These are phyloP conservation scores for Lontra canadensis DNA, from an alignment of 2,113 vertebrate species.

Conservation along the genomic window DNA sequence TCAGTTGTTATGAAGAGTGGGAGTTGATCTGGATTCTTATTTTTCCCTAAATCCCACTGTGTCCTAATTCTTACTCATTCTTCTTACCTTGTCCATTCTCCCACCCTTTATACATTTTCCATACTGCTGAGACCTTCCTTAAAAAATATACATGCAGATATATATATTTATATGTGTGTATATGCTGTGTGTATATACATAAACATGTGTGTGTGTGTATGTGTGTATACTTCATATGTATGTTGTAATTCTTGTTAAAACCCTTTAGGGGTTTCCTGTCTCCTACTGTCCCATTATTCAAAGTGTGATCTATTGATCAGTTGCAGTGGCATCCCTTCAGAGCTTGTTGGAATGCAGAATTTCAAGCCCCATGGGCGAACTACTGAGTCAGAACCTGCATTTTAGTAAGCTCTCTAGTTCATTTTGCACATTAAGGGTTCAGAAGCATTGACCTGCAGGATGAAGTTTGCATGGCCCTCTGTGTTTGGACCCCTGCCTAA, in stretches of 20 bases:
- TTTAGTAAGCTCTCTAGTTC: not conserved
- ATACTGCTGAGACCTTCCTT: not conserved
- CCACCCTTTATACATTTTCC: not conserved
- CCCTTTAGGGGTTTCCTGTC: not conserved
- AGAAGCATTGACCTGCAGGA: not conserved
- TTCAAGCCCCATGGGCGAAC: not conserved
- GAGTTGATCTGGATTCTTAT: not conserved
- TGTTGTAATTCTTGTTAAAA: not conserved
- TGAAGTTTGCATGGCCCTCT: not conserved
- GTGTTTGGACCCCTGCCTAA: not conserved
- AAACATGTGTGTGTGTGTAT: not conserved
- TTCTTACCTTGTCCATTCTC: not conserved
- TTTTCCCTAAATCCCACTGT: not conserved
- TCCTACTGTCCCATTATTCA: not conserved
- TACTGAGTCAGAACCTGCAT: not conserved
- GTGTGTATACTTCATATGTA: not conserved
- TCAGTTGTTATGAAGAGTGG: not conserved
- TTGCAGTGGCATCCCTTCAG: not conserved
- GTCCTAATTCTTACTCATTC: not conserved
- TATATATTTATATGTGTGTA: not conserved
- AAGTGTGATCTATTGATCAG: not conserved
- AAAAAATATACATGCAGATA: not conserved
- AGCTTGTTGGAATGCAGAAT: constrained; percentile 20
- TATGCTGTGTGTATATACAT: not conserved
- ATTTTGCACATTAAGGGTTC: not conserved